Evolutionary conservation across 1,140 invertebrate species (phyloP), one percentile per base, ranked within the genome.

Genomic region (Drosophila quadrilineata): DNA sequence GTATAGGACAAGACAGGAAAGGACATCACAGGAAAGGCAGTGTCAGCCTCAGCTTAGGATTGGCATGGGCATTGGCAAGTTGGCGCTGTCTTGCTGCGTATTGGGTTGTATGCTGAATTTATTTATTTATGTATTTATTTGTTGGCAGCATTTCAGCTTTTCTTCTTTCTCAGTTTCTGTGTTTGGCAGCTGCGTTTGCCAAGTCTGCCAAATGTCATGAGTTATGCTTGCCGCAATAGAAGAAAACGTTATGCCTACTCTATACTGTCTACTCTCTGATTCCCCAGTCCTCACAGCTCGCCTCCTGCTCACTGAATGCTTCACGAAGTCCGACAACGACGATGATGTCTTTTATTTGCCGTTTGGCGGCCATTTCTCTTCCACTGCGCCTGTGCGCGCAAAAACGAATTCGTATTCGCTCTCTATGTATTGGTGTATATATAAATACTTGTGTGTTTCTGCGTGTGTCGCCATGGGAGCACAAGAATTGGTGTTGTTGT

Each of bases 341-440:
- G 58, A 38, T 41, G 67, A 28, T 67, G 67, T 66, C 46, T 60
- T 60, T 66, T 66, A 66, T 66, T 66, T 60, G 56, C 56, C 38
- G 63, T 66, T 66, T 50, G 66, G 70, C 77, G 58, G 77, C 77
- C 77, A 84, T 84, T 84, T 85, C 77, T 74, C 79, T 54, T 65
- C 50, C 70, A 84, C 52, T 85, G 77, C 77, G 77, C 77, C 73
- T 84, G 77, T 84, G 79, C 77, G 65, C 77, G 71, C 50, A 74
- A 67, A n/a, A n/a, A 66, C 59, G 49, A 28, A 48, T 36, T 54
- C 2, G 50, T 53, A 29, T 53, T 57, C 41, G 16, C 56, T 38
- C 5, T 31, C 31, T 56, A 10, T 19, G 29, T 45, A 26, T 41
- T n/a, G 3, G 0, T 38, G 14, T 24, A 10, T 28, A 53, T 52